These are phyloP conservation scores for Euplagia quadripunctaria DNA, from an alignment of 2,888 invertebrate genomes.

Conservation along the genomic window DNA sequence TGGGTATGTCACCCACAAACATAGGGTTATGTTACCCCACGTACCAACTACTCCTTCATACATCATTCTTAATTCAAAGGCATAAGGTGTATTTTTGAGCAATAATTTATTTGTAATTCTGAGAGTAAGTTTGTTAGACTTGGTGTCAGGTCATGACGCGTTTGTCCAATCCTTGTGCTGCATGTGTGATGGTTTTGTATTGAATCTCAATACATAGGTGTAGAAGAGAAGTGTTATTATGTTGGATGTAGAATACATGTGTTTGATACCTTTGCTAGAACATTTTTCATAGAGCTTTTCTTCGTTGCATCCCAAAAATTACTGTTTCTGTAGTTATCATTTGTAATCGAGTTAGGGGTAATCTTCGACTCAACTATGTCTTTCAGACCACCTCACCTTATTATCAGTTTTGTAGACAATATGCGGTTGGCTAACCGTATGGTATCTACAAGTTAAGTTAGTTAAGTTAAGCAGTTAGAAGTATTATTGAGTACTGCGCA, in stretches of 20 bases:
- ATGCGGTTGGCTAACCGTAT: too few relatives aligned
- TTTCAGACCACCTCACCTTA: too few relatives aligned
- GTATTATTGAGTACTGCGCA: too few relatives aligned
- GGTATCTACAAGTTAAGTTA: too few relatives aligned
- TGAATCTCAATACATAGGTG: slow-evolving; percentile 34
- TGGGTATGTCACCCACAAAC: slow-evolving; percentile 69
- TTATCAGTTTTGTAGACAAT: too few relatives aligned
- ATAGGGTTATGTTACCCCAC: slow-evolving; percentile 46
- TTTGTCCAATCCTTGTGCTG: slow-evolving; percentile 45
- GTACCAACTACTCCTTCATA: neutral
- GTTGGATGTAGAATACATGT: neutral
- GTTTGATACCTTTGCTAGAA: neutral
- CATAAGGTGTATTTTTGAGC: slow-evolving; percentile 26
- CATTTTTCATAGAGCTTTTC: too few relatives aligned
- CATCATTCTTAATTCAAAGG: neutral
- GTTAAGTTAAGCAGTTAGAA: too few relatives aligned
- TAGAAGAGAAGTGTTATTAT: neutral
- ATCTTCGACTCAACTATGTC: too few relatives aligned
- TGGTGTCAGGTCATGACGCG: slow-evolving; percentile 47
- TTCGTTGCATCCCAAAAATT: too few relatives aligned
- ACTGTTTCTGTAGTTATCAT: too few relatives aligned
- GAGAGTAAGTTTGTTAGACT: slow-evolving; percentile 25
- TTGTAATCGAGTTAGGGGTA: too few relatives aligned
- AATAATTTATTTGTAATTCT: neutral
- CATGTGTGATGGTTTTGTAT: slow-evolving; percentile 58